Evolutionary conservation across 2,113 vertebrate species (phyloP).

Genomic region (Chloropsis cyanopogon): DNA sequence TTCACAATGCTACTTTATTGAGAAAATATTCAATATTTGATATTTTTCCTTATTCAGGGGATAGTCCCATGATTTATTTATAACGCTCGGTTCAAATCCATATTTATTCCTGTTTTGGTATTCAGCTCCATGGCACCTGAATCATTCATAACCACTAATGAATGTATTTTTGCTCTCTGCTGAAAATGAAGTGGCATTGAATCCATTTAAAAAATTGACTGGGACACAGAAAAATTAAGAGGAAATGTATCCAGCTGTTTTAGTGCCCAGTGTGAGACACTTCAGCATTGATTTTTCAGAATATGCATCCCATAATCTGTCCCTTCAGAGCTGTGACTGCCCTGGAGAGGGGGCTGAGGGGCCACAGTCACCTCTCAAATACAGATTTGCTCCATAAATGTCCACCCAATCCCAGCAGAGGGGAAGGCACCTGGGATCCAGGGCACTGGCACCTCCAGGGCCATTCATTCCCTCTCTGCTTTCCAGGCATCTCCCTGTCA

Average conservation of each 20-base stretch:
- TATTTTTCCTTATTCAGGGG: not conserved
- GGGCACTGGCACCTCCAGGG: no score
- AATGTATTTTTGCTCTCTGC: constrained; percentile 8
- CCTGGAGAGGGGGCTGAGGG: not conserved
- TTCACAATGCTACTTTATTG: not conserved
- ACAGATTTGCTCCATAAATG: not conserved
- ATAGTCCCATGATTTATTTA: constrained; percentile 25
- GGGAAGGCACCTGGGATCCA: not conserved
- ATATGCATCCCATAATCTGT: not conserved
- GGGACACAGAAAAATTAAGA: not conserved
- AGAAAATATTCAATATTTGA: not conserved
- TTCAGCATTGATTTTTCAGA: not conserved
- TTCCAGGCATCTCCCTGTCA: not conserved
- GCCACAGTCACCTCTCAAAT: not conserved
- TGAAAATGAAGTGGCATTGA: constrained; percentile 28
- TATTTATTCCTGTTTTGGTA: constrained; percentile 43
- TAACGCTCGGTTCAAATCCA: not conserved
- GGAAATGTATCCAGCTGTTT: constrained; percentile 32
- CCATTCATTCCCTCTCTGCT: not conserved
- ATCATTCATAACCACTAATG: constrained; percentile 34
- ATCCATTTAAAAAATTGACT: not conserved
- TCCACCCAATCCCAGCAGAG: not conserved
- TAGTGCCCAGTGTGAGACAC: not conserved
- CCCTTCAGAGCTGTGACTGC: not conserved
- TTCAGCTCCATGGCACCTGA: constrained; percentile 19